These are phyloP conservation scores for Aporrectodea caliginosa DNA, from an alignment of 1,140 invertebrate species.

Conservation along the genomic window DNA sequence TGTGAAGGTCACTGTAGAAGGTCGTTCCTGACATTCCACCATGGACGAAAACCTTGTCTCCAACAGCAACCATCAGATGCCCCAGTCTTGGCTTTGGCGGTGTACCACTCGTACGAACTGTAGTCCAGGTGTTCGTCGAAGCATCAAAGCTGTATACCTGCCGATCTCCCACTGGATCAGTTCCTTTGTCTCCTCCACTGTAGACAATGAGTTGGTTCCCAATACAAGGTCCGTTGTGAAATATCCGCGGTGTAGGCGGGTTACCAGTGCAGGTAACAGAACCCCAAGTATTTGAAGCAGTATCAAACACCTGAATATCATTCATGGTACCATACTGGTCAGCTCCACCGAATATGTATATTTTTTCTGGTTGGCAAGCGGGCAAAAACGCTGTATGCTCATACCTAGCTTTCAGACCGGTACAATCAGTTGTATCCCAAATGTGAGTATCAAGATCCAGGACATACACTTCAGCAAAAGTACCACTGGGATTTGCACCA, in stretches of 20 bases:
- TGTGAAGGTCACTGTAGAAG: conserved; percentile 54
- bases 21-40: conserved; percentile 53
- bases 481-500: conserved; percentile 52
- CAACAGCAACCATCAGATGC: conserved; percentile 48
- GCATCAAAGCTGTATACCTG: conserved; percentile 52
- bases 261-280: conserved; percentile 40
- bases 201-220: conserved; percentile 52
- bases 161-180: conserved; percentile 51
- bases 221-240: conserved; percentile 44
- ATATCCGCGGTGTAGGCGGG: conserved; percentile 49
- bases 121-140: conserved; percentile 43
- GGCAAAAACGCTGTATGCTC: conserved; percentile 52
- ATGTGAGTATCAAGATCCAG: conserved; percentile 49
- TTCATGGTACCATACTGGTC: conserved; percentile 53
- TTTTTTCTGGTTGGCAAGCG: conserved; percentile 41
- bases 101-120: conserved; percentile 43
- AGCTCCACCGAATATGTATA: conserved; percentile 55
- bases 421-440: conserved; percentile 49
- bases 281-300: conserved; percentile 41
- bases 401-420: conserved; percentile 41
- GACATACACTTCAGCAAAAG: conserved; percentile 50
- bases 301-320: conserved; percentile 51
- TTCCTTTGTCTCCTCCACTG: conserved; percentile 51
- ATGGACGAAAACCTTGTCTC: conserved; percentile 50
- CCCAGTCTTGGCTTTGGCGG: conserved; percentile 54